Conservation (phyloP, 2,888 invertebrate genomes). For the Caenorhabditis sp. region DNA sequence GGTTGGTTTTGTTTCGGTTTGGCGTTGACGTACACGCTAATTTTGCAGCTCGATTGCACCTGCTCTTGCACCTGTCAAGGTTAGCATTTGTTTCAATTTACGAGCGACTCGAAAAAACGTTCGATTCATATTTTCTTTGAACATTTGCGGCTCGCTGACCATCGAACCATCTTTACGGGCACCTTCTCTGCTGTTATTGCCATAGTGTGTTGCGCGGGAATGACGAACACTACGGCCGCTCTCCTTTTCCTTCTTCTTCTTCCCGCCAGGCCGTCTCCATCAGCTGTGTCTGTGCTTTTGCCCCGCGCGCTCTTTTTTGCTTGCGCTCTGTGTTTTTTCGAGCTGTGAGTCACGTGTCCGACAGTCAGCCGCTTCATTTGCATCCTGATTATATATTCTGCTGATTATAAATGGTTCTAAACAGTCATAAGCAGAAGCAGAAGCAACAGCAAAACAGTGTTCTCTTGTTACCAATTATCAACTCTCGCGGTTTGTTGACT, state of each 20-base stretch:
- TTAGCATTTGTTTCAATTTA: neutral
- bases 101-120: neutral
- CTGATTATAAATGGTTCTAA: too few species aligned
- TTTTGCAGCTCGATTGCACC: too few species aligned
- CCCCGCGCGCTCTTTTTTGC: conserved; percentile 25
- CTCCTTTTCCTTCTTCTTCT: neutral
- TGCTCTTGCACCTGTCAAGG: neutral
- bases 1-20: too few species aligned
- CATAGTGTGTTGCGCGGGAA: conserved; percentile 39
- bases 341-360: conserved; percentile 17
- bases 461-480: neutral
- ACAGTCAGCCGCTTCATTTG: conserved; percentile 52
- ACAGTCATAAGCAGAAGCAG: neutral
- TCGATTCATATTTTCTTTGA: too few species aligned
- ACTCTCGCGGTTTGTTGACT: too few species aligned
- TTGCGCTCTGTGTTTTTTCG: conserved; percentile 23
- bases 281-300: conserved; percentile 44
- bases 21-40: too few species aligned
- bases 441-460: too few species aligned
- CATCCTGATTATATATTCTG: conserved; percentile 18
- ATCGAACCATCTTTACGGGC: conserved; percentile 1
- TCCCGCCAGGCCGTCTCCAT: conserved; percentile 7
- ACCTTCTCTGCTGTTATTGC: neutral
- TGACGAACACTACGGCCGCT: conserved; percentile 48
- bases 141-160: too few species aligned